Evolutionary conservation across 2,113 vertebrate genomes (phyloP), one percentile per base, ranked within the genome.

Genomic region (Bos javanicus): DNA sequence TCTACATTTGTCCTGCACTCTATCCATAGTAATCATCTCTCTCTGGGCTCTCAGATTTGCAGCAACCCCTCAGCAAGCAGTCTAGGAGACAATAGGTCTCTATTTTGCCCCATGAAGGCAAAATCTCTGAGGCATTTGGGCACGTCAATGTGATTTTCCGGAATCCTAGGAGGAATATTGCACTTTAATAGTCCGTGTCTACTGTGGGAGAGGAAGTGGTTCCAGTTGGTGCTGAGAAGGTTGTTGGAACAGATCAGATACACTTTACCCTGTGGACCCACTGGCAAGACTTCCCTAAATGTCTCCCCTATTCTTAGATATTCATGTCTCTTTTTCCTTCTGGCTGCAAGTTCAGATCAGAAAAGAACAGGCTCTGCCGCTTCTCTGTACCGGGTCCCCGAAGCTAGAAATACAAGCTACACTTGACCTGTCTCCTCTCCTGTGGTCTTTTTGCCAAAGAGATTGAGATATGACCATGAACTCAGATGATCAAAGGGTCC

Each of bases 161-260:
- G 46, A 86, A 52, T 8, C 78, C 14, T 78, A 30, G 87, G 89
- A 97, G 67, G 91, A 97, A 97, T 94, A 82, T 90, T 95, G 10
- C 21, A 11, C 97, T 97, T 98, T 98, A 83, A 85, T 92, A 81
- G 43, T n/a, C 12, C 64, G 84, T 50, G 56, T 96, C 67, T 83
- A n/a, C 90, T 98, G 94, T 89, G 90, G 74, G 94, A 96, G 91
- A 97, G 78, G 60, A 95, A 78, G 83, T 91, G 62, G 97, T 71
- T 87, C 82, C 26, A 90, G 85, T 30, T 50, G 86, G 88, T 95
- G 87, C 80, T 76, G 97, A 97, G 98, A 94, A 97, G 97, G 88
- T 97, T 97, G 93, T 97, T 97, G 96, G 94, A 98, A 93, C 56
- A 87, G 93, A 98, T 95, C 23, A 0, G 89, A 46, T 87, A 56